Conservation (phyloP, 2,888 invertebrate species). For the Drosophila niveifrons region DNA sequence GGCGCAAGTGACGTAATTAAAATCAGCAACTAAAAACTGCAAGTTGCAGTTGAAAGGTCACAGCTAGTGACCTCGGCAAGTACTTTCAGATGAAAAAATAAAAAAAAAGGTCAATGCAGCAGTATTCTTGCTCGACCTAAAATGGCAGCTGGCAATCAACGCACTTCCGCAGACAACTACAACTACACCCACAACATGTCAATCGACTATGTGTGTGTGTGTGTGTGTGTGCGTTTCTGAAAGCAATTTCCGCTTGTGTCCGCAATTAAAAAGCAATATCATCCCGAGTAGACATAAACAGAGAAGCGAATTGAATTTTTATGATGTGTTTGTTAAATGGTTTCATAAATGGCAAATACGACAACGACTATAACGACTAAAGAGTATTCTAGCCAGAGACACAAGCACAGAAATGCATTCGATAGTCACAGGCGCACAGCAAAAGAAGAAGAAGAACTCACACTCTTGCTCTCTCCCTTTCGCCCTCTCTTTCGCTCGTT, state of each 20-base stretch:
- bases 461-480: background rate
- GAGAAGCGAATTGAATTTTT: slow-evolving; percentile 78
- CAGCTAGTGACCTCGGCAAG: slow-evolving; percentile 44
- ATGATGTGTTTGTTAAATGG: slow-evolving; percentile 80
- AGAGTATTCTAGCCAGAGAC: slow-evolving; percentile 20
- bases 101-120: slow-evolving; percentile 50
- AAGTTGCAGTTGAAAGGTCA: slow-evolving; percentile 61
- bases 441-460: background rate
- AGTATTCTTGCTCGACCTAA: slow-evolving; percentile 37
- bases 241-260: slow-evolving; percentile 81
- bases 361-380: background rate
- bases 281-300: slow-evolving; percentile 62
- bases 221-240: slow-evolving; percentile 48
- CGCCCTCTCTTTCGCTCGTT: background rate
- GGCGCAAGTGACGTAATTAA: slow-evolving; percentile 62
- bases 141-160: slow-evolving; percentile 63
- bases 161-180: slow-evolving; percentile 65
- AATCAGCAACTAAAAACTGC: slow-evolving; percentile 40
- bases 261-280: slow-evolving; percentile 83
- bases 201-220: slow-evolving; percentile 38
- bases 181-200: slow-evolving; percentile 7
- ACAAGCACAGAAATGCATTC: slow-evolving; percentile 5
- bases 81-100: slow-evolving; percentile 41
- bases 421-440: slow-evolving; percentile 41
- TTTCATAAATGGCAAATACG: slow-evolving; percentile 74